Base-by-base conservation (phyloP, 2,113 vertebrate species). In the Xiphorhynchus elegans region DNA sequence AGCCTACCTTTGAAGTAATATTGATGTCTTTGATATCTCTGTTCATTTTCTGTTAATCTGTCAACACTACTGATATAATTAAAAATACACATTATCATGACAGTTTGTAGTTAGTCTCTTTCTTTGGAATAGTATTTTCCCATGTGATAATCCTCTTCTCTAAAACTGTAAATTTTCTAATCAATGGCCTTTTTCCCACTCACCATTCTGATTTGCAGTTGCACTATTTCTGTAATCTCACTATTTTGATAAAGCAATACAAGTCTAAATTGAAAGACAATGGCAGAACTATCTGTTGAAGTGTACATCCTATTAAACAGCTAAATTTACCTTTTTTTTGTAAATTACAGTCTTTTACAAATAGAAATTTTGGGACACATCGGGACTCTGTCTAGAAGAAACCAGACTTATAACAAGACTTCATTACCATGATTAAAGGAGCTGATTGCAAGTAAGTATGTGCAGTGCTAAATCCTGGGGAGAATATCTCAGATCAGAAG, bases 31-130 rank as follows among this genome's bases (percentile, higher is more conserved):
- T 82, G 74, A 49, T 85, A 70, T 70, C 81, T 88, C 67, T 94
- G 35, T 93, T 86, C 72, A 81, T 63, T 84, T 63, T 49, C 52
- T 88, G 63, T 78, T 90, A 70, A 92, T 95, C 24, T 78, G 63
- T 87, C 56, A 86, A 18, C 33, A 60, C 37, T 87, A 35, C 33
- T 73, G 21, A 24, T 59, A 50, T 79, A 79, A 89, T 90, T 94
- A 79, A 91, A 85, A 69, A 26, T 74, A 82, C 81, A 85, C 3
- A n/a, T 89, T 94, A 73, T 59, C 13, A 35, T 70, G 81, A 76
- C 42, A 91, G 23, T 55, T 89, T n/a, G 11, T 53, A 68, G 49
- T 33, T 75, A 11, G 11, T 49, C 11, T 64, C 39, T n/a, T 69
- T 78, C 53, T 94, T 64, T 64, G 40, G 40, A 84, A 56, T 11